Base-by-base conservation (phyloP, 1,140 invertebrate genomes). In the Eupristina koningsbergeri region DNA sequence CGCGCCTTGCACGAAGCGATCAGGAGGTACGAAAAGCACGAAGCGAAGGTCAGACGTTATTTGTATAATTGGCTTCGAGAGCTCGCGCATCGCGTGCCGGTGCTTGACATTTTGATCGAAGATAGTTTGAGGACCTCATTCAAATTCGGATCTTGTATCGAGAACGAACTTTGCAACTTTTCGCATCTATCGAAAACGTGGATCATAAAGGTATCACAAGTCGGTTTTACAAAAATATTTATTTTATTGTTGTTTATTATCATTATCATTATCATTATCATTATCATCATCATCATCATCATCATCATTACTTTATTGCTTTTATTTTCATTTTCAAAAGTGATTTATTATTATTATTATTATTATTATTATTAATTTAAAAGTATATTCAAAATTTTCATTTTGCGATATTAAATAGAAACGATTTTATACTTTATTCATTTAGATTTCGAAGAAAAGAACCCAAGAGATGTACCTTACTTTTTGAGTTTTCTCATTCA, bases 1-100 rank as follows among this genome's bases (percentile, higher is more conserved):
- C 36, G 58, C 64, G 71, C 83, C 61, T 80, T 84, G 77, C 29
- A 80, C 50, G n/a, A 84, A 80, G 45, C 83, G 83, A 84, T 84
- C 83, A 53, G 31, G 8, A 80, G 50, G 39, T 58, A 83, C 67
- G 67, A 47, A 83, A 83, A 79, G 47, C 47, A 81, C 71, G 76
- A 64, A 78, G 47, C 47, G 26, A 77, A 77, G 74, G 50, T 77
- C 50, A 77, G 50, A 77, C 41, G 45, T 74, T 74, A 50, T 74
- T 47, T 74, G 41, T 74, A 71, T 41, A 39, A 71, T 17, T 71
- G 36, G 36, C 67, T 17, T 31, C 67, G 67, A 41, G 67, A 36
- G 36, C 36, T 41, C 67, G 67, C 67, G 67, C 36, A 71, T 71
- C 67, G 67, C 67, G 67, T 71, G 67, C 67, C 36, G 67, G 67